These are phyloP conservation scores for Thelaira solivaga DNA, from an alignment of 2,888 invertebrate genomes.

Conservation along the genomic window DNA sequence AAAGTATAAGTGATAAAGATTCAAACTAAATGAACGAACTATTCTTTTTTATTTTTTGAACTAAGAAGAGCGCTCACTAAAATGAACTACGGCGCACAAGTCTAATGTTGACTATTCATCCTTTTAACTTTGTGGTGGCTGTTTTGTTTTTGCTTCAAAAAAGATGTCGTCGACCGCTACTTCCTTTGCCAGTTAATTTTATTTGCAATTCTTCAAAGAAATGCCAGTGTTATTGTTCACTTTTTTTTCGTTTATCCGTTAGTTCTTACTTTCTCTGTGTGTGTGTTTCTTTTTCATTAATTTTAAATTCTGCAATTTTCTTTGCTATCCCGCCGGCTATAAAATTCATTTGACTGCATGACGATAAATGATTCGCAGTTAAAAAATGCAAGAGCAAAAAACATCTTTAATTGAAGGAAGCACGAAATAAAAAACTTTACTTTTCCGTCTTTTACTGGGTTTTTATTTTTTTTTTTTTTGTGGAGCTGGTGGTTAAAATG, in stretches of 20 bases:
- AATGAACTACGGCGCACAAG: no score
- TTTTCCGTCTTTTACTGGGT: no score
- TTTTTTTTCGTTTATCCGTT: neutral
- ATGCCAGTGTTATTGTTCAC: constrained; percentile 18
- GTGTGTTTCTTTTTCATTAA: constrained; percentile 11
- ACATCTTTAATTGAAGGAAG: neutral
- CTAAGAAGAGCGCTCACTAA: no score
- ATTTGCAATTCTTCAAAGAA: constrained; percentile 36
- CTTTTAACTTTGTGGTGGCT: neutral
- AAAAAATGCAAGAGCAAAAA: neutral
- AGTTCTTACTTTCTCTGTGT: neutral
- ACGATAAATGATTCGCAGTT: constrained; percentile 18
- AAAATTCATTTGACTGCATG: neutral
- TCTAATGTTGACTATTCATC: no score
- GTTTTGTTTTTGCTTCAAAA: neutral
- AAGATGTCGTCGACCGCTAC: neutral
- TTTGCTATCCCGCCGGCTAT: constrained; percentile 4
- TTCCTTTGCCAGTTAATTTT: constrained; percentile 43
- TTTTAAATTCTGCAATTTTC: constrained; percentile 16
- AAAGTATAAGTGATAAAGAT: no score
- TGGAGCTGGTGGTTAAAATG: no score
- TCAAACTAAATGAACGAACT: no score
- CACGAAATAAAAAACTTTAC: no score
- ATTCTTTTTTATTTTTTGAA: no score
- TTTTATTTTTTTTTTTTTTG: no score